Percentiles rank a stretch among this genome's conserved stretches.
Conservation (phyloP, 2,113 vertebrate genomes). For the Forbesichthys agassizii region DNA sequence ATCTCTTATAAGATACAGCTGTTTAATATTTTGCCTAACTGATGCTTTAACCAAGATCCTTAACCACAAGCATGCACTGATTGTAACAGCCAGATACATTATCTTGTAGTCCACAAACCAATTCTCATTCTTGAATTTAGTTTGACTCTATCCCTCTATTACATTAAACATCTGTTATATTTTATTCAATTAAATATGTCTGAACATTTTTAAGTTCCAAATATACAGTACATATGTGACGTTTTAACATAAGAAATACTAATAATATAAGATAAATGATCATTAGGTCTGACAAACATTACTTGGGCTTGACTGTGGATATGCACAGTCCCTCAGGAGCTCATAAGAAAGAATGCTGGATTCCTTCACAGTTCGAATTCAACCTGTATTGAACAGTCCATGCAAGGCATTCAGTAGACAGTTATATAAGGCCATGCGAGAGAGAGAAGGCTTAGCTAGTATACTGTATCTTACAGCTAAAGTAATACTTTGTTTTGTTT, state of each 20-base stretch:
- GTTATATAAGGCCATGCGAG: not conserved
- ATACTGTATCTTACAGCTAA: too few relatives aligned
- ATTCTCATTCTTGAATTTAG: not conserved
- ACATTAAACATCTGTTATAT: not conserved
- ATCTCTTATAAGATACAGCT: not conserved
- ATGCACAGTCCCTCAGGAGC: constrained; percentile 40
- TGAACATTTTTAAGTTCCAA: not conserved
- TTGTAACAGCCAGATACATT: not conserved
- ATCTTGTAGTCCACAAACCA: not conserved
- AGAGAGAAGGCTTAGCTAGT: not conserved
- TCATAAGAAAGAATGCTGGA: constrained; percentile 58
- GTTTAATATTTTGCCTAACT: not conserved
- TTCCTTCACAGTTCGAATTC: constrained; percentile 48
- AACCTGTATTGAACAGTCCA: constrained; percentile 12
- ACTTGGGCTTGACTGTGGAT: not conserved
- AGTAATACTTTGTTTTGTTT: not conserved
- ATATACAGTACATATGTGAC: not conserved
- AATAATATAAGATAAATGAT: too few relatives aligned
- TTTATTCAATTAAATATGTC: not conserved
- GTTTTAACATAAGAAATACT: too few relatives aligned
- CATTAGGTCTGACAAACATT: not conserved
- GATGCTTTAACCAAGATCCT: constrained; percentile 18
- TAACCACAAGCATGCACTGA: not conserved
- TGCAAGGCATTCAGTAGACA: constrained; percentile 33
- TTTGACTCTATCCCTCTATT: not conserved